Evolutionary conservation across 2,113 vertebrate species (phyloP).

Genomic region (Oenanthe melanoleuca): DNA sequence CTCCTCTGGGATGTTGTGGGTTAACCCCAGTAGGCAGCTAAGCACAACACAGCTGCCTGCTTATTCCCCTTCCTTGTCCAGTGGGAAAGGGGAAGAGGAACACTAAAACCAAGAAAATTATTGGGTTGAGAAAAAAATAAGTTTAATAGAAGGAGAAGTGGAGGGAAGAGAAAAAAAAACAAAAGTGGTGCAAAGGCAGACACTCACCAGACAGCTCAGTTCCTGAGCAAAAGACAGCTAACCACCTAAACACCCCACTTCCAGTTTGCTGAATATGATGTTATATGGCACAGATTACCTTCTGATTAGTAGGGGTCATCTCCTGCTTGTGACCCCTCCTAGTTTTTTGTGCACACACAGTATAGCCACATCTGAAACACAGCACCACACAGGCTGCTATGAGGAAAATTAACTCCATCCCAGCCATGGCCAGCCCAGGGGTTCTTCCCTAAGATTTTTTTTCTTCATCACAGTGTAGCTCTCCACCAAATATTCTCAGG

Average conservation of each 20-base stretch:
- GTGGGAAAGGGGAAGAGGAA: neutral
- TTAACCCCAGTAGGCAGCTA: neutral
- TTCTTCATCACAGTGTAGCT: neutral
- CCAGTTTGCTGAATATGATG: neutral
- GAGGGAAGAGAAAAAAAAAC: neutral
- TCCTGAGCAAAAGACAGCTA: neutral
- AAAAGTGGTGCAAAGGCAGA: neutral
- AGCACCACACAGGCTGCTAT: accelerated
- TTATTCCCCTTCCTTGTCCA: neutral
- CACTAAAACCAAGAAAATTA: neutral
- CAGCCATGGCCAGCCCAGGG: neutral
- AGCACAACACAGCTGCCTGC: neutral
- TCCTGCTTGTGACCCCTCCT: neutral
- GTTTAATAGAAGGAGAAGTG: neutral
- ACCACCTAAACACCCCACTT: accelerated
- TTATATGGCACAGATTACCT: neutral
- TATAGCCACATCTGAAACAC: neutral
- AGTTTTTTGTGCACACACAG: no score
- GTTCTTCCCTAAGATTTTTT: neutral
- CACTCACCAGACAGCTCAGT: neutral
- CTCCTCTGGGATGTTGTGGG: neutral
- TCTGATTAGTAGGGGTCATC: neutral
- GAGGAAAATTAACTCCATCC: neutral
- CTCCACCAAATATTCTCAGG: neutral
- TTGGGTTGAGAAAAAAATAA: neutral